Conservation (phyloP, 2,888 invertebrate species). For the Hyposoter didymator region DNA sequence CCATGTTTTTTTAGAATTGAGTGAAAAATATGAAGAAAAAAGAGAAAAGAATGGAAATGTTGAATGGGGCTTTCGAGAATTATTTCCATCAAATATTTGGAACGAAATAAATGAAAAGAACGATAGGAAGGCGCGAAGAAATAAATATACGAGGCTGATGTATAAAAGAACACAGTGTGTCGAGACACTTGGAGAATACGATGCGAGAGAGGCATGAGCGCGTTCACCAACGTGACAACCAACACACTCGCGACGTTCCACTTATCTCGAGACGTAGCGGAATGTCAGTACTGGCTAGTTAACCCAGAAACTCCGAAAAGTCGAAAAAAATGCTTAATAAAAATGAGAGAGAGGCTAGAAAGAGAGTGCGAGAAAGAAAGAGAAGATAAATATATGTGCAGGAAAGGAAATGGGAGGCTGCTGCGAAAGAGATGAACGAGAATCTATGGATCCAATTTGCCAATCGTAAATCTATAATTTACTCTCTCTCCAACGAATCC, state of each 20-base stretch:
- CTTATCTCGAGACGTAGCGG: constrained; percentile 77
- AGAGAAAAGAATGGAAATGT: neutral
- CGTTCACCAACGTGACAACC: constrained; percentile 60
- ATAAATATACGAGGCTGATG: constrained; percentile 13
- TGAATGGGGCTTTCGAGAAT: neutral
- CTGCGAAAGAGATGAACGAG: constrained; percentile 29
- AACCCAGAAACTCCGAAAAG: constrained; percentile 74
- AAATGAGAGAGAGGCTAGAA: constrained; percentile 4
- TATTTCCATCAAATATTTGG: constrained; percentile 22
- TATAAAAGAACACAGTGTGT: constrained; percentile 18
- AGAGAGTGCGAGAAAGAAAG: constrained; percentile 49
- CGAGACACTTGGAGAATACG: constrained; percentile 26
- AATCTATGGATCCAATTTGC: constrained; percentile 33
- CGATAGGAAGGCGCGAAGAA: neutral
- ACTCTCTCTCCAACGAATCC: constrained; percentile 45
- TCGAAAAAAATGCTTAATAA: constrained; percentile 54
- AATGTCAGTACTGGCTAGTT: constrained; percentile 75
- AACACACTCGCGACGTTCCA: constrained; percentile 74
- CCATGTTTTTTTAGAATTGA: neutral
- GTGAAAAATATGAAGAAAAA: neutral
- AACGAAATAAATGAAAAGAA: constrained; percentile 15
- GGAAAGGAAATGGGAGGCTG: constrained; percentile 38
- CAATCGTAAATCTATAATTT: constrained; percentile 53
- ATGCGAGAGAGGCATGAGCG: constrained; percentile 43
- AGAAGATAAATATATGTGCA: constrained; percentile 15